Conservation (phyloP, 2,797 vertebrate species). For the Enteromius paludinosus region DNA sequence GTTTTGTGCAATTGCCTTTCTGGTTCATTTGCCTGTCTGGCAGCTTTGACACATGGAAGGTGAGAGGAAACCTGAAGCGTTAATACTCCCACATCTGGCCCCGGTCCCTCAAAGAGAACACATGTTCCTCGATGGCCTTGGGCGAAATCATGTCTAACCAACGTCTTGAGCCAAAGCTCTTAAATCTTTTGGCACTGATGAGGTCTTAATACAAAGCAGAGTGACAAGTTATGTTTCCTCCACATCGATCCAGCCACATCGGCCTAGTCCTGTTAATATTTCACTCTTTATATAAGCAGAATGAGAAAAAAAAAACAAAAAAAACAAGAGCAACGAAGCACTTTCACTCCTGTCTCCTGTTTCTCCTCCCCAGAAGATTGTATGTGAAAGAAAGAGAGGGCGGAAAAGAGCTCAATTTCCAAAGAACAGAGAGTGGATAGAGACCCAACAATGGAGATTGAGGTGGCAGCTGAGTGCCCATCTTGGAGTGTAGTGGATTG, state of each 20-base stretch:
- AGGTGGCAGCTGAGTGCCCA: constrained; percentile 62
- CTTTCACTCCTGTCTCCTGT: constrained; percentile 50
- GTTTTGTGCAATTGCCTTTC: constrained; percentile 39
- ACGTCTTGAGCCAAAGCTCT: constrained; percentile 66
- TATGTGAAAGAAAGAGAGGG: constrained; percentile 58
- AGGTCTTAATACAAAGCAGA: constrained; percentile 74
- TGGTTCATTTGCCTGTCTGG: constrained; percentile 32
- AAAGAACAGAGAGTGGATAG: constrained; percentile 59
- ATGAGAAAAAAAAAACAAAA: constrained; percentile 54
- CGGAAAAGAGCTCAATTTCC: constrained; percentile 48
- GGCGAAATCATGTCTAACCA: constrained; percentile 70
- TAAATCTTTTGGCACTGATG: constrained; percentile 71
- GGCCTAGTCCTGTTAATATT: constrained; percentile 67
- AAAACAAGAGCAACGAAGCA: constrained; percentile 1
- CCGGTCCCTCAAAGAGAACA: constrained; percentile 63
- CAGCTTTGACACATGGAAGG: constrained; percentile 60
- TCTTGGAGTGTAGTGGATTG: constrained; percentile 67
- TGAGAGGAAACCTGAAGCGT: constrained; percentile 64
- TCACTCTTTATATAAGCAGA: constrained; percentile 68
- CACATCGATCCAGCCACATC: constrained; percentile 64
- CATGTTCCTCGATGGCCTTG: constrained; percentile 72
- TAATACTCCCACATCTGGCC: constrained; percentile 73
- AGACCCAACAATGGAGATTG: constrained; percentile 55
- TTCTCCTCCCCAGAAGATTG: constrained; percentile 44
- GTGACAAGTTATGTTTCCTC: constrained; percentile 74